Evolutionary conservation across 2,888 invertebrate species (phyloP).

Genomic region (Drosophila histrio): DNA sequence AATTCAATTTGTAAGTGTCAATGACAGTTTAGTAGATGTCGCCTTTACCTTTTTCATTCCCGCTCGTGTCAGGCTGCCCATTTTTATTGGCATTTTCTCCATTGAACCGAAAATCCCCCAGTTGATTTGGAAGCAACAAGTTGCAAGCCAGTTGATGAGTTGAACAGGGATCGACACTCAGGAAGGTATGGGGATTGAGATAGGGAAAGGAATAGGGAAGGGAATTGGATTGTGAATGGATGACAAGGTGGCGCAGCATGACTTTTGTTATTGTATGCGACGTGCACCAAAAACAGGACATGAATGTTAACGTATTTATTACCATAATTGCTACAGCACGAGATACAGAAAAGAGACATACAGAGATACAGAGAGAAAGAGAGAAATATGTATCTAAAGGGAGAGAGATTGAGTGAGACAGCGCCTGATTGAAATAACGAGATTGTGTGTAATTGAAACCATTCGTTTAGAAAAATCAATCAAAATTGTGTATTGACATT

Average conservation of each 20-base stretch:
- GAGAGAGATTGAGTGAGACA: background rate
- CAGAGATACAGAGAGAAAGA: background rate
- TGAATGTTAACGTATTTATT: conserved; percentile 60
- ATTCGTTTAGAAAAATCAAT: conserved; percentile 69
- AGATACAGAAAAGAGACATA: background rate
- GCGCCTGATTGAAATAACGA: conserved; percentile 3
- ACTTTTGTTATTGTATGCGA: conserved; percentile 56
- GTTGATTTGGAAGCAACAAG: conserved; percentile 74
- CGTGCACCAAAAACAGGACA: conserved; percentile 23
- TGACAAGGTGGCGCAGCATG: conserved; percentile 41
- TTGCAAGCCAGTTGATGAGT: conserved; percentile 30
- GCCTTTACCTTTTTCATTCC: conserved; percentile 24
- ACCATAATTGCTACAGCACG: conserved; percentile 41
- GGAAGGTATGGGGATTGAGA: conserved; percentile 2
- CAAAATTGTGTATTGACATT: conserved; percentile 47
- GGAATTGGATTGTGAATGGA: background rate
- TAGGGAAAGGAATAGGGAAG: background rate
- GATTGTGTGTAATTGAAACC: conserved; percentile 58
- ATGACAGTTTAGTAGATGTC: conserved; percentile 61
- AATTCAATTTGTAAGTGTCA: conserved; percentile 78
- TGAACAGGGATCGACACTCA: conserved; percentile 7
- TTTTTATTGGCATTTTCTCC: conserved; percentile 67
- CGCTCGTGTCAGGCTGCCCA: conserved; percentile 16
- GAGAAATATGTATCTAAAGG: too few relatives aligned
- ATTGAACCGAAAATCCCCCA: conserved; percentile 67